Conservation (phyloP, 2,888 invertebrate genomes). For the Leptinotarsa rubiginosa region DNA sequence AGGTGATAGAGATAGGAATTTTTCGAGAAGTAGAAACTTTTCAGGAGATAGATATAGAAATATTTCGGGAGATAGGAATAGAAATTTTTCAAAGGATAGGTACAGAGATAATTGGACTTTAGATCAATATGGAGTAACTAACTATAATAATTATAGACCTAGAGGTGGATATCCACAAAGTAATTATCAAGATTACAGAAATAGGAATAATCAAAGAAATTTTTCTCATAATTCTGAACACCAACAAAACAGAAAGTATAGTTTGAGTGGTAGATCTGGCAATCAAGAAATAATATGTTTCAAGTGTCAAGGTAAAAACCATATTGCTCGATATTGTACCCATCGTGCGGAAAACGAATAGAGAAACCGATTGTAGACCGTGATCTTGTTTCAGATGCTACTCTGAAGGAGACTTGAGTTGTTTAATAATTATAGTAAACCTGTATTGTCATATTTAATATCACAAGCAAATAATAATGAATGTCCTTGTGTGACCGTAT, state of each 20-base stretch:
- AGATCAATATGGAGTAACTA: not conserved
- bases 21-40: not conserved
- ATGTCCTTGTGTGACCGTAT: constrained; percentile 27
- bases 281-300: constrained; percentile 12
- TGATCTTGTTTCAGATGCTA: not conserved
- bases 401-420: not conserved
- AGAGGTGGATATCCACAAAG: not conserved
- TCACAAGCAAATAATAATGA: constrained; percentile 19
- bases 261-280: not conserved
- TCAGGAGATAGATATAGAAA: no score
- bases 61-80: not conserved
- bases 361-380: constrained; percentile 4
- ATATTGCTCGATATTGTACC: not conserved
- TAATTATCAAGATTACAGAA: not conserved
- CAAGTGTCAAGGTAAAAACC: constrained; percentile 8
- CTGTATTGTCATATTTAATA: constrained; percentile 9
- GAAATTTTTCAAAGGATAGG: not conserved
- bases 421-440: constrained; percentile 11
- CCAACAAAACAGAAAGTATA: no score
- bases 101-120: not conserved
- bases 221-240: not conserved
- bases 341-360: constrained; percentile 9
- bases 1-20: not conserved
- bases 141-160: constrained; percentile 4
- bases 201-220: no score